Percentiles rank a stretch among this genome's conserved stretches.
Evolutionary conservation across 2,888 invertebrate species (phyloP).

Genomic region (Sphaerophoria rueppellii): DNA sequence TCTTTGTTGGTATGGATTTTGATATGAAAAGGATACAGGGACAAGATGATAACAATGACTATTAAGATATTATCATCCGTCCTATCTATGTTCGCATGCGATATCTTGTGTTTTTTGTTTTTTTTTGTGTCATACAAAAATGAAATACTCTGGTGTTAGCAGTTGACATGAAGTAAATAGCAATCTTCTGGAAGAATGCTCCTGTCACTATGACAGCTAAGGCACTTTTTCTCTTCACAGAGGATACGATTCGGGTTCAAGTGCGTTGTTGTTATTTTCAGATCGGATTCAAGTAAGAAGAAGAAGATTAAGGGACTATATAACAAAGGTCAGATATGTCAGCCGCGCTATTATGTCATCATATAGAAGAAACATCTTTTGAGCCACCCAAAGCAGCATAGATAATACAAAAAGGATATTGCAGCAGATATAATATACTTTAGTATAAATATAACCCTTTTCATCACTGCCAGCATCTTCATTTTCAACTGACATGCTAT

Average conservation of each 20-base stretch:
- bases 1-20: not conserved
- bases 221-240: constrained; percentile 15
- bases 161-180: constrained; percentile 52
- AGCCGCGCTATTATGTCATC: constrained; percentile 48
- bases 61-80: constrained; percentile 59
- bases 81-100: constrained; percentile 37
- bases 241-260: not conserved
- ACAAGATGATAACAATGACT: constrained; percentile 65
- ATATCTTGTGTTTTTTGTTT: constrained; percentile 27
- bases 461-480: constrained; percentile 29
- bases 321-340: constrained; percentile 47
- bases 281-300: not conserved
- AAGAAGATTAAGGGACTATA: not conserved
- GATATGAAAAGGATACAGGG: constrained; percentile 46
- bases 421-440: constrained; percentile 16
- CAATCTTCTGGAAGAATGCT: constrained; percentile 66
- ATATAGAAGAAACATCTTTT: not conserved
- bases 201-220: constrained; percentile 58
- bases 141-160: not conserved
- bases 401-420: constrained; percentile 54
- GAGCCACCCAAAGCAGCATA: constrained; percentile 27
- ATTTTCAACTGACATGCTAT: constrained; percentile 41
- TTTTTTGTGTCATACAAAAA: not conserved
- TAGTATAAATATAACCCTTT: constrained; percentile 56
- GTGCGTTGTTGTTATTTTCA: not conserved